These are phyloP conservation scores for Creontiades dilutus DNA, from an alignment of 2,888 invertebrate species.

Conservation along the genomic window DNA sequence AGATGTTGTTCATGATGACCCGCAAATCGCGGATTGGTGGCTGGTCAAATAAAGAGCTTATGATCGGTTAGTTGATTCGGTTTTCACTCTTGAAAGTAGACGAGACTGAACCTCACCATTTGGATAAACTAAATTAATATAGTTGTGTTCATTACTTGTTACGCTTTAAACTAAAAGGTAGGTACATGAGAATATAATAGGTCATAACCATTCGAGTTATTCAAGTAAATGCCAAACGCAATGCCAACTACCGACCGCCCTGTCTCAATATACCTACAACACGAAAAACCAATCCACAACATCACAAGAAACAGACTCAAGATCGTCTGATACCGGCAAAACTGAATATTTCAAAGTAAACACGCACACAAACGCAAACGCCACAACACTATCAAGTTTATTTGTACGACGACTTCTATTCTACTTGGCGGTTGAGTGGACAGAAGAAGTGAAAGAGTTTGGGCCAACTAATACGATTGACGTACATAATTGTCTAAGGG, in stretches of 20 bases:
- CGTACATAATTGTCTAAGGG: neutral
- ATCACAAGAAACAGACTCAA: slow-evolving; percentile 24
- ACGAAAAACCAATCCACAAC: slow-evolving; percentile 31
- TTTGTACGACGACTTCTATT: slow-evolving; percentile 15
- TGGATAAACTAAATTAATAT: no score
- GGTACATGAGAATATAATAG: no score
- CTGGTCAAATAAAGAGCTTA: no score
- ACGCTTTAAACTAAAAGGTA: no score
- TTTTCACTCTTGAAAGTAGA: no score
- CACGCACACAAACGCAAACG: slow-evolving; percentile 57
- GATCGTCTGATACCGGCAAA: slow-evolving; percentile 33
- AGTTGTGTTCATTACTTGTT: no score
- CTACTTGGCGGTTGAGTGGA: slow-evolving; percentile 49
- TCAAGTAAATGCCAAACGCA: neutral
- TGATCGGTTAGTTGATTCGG: no score
- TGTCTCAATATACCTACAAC: slow-evolving; percentile 42
- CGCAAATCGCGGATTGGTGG: no score
- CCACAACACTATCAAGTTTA: slow-evolving; percentile 26
- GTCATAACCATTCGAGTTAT: no score
- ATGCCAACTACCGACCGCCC: slow-evolving; percentile 36
- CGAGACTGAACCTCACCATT: no score
- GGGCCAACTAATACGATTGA: slow-evolving; percentile 18
- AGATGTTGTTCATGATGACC: no score
- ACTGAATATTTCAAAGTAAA: slow-evolving; percentile 76
- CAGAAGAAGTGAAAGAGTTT: slow-evolving; percentile 22